Evolutionary conservation across 2,797 vertebrate species (phyloP).

Genomic region (Pristis pectinata): DNA sequence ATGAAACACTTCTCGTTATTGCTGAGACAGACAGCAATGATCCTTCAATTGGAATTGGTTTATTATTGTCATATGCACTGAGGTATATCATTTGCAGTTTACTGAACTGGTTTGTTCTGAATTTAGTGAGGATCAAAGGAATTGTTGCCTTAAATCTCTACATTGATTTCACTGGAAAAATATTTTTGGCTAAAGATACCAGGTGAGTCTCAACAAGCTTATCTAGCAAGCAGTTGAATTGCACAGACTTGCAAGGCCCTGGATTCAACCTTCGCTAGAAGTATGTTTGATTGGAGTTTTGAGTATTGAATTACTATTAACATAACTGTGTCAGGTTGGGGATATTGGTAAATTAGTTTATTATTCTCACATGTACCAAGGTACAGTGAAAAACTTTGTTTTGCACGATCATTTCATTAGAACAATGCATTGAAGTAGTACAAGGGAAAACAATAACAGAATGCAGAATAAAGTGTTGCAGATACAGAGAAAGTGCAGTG

Average conservation of each 20-base stretch:
- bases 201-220: not conserved
- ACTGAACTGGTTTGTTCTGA: not conserved
- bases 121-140: not conserved
- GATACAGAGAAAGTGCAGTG: too few species aligned
- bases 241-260: not conserved
- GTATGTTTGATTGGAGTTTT: not conserved
- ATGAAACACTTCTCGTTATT: not conserved
- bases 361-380: too few species aligned
- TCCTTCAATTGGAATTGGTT: too few species aligned
- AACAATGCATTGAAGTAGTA: too few species aligned
- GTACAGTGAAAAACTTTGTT: too few species aligned
- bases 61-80: too few species aligned
- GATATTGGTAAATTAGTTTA: too few species aligned
- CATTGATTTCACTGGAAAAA: not conserved
- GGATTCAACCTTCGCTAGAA: not conserved
- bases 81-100: not conserved
- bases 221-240: not conserved
- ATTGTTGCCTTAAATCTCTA: not conserved
- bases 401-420: too few species aligned
- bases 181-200: not conserved
- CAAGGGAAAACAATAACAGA: too few species aligned
- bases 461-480: too few species aligned
- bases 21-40: not conserved
- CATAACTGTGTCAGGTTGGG: too few species aligned
- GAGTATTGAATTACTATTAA: too few species aligned